Conservation (phyloP, 2,797 vertebrate genomes). For the Anniella stebbinsi region DNA sequence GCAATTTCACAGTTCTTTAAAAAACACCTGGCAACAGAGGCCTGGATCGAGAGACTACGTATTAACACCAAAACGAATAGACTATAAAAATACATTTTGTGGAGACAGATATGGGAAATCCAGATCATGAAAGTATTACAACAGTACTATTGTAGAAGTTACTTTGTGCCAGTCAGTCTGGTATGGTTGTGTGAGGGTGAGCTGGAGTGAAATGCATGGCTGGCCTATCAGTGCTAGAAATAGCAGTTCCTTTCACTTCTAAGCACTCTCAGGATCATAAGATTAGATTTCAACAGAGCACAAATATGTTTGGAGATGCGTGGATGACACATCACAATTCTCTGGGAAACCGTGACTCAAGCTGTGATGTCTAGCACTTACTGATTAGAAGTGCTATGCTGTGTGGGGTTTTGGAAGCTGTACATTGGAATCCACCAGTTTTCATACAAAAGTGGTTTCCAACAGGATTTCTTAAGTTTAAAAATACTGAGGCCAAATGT, state of each 20-base stretch:
- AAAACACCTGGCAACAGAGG: background rate
- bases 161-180: background rate
- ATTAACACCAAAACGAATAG: background rate
- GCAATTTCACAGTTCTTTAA: background rate
- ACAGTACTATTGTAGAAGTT: background rate
- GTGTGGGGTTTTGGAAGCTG: too few relatives aligned
- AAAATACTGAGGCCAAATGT: background rate
- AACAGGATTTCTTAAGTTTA: background rate
- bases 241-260: background rate
- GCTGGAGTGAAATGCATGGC: background rate
- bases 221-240: background rate
- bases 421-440: background rate
- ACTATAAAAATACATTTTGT: background rate
- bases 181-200: background rate
- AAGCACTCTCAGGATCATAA: background rate
- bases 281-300: background rate
- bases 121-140: background rate
- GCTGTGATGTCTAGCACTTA: background rate
- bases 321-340: background rate
- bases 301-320: background rate
- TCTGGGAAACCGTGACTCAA: background rate
- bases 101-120: background rate
- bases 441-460: background rate
- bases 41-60: background rate
- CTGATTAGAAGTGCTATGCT: background rate